Base-by-base conservation (phyloP, 2,797 vertebrate species). In the Thunnus albacares region DNA sequence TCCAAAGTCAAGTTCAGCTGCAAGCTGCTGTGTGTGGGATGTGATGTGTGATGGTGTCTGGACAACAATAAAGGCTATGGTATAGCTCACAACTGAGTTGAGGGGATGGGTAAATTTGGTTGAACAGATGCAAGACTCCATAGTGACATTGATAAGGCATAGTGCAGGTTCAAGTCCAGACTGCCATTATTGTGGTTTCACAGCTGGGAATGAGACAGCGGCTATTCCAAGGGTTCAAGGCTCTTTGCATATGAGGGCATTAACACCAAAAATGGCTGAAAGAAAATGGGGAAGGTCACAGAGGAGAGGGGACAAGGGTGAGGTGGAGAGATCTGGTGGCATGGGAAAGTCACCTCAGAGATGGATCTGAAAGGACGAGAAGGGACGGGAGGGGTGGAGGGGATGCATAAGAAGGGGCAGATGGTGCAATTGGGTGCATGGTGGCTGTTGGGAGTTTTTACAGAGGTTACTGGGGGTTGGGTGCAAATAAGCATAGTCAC, bases 261-360 rank as follows among this genome's bases (percentile, higher is more conserved):
- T 84, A 87, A 57, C 88, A 84, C 62, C 81, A 69, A 80, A 86
- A 92, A 89, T 88, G 83, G 56, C 71, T 45, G 51, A 78, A 71
- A 71, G 74, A 87, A 64, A 77, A 75, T 53, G 43, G 71, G 71
- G 72, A 72, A 91, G 92, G 92, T 94, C 93, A 92, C 52, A 51
- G 77, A 77, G 66, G 75, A 90, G 86, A 88, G 78, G 89, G 90
- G 86, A 89, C 83, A 28, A 76, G 90, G 84, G 83, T 73, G 86
- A 88, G 65, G 81, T 70, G 24, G 68, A 83, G 87, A 67, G 87
- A 71, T 83, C 75, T 77, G 63, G 92, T 95, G 94, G 94, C 95
- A 95, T 96, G 96, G 96, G 96, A 96, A 96, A 96, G 94, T 96
- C 94, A 96, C 95, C 95, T 93, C 91, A 13, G 75, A 88, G 86